Conservation (phyloP, 1,140 invertebrate genomes). For the Apis dorsata region DNA sequence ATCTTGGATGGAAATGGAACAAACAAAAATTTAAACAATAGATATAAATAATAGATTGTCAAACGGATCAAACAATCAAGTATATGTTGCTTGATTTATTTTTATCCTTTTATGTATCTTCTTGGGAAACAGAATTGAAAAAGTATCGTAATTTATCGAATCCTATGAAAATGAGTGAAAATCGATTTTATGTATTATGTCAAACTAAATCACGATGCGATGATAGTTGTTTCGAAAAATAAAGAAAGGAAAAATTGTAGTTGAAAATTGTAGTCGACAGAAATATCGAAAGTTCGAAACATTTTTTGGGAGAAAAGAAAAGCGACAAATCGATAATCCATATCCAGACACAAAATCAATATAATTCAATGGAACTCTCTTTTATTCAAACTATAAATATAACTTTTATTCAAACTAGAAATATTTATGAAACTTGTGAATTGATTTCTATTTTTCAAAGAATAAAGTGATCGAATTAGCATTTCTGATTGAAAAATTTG, state of each 20-base stretch:
- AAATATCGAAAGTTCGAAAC: background rate
- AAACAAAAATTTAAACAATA: too few relatives aligned
- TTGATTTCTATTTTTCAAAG: too few relatives aligned
- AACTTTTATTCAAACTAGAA: background rate
- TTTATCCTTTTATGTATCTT: too few relatives aligned
- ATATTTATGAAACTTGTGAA: too few relatives aligned
- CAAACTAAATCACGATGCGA: background rate
- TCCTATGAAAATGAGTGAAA: background rate
- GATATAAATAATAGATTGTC: too few relatives aligned
- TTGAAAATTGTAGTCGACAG: background rate
- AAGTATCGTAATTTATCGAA: background rate
- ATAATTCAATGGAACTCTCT: background rate
- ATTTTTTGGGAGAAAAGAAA: background rate
- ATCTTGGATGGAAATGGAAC: too few relatives aligned
- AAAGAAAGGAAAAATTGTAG: background rate
- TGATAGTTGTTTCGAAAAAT: background rate
- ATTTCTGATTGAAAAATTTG: too few relatives aligned
- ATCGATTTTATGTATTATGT: background rate
- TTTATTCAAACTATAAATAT: background rate
- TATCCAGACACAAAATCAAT: background rate
- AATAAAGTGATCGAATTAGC: too few relatives aligned
- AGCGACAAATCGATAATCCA: background rate
- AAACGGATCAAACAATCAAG: too few relatives aligned
- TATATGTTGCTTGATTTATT: too few relatives aligned
- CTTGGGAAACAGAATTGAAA: background rate